phyloP scores from a whole-genome alignment of 1,140 invertebrate genomes.

The Diabrotica virgifera region DNA sequence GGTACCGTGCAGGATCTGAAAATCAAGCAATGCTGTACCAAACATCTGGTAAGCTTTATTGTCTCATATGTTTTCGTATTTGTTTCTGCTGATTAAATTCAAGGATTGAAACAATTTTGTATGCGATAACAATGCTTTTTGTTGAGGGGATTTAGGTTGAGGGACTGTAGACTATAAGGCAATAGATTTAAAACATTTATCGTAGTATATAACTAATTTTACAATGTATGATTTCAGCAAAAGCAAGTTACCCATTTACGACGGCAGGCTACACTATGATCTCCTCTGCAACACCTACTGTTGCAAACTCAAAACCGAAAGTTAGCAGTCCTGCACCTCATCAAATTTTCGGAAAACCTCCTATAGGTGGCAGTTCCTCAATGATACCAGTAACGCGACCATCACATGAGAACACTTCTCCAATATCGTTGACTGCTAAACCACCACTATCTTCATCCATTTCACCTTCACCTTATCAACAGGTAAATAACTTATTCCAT shows the following conservation, averaged over 20 bases:
- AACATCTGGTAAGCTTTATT: slow-evolving; percentile 23
- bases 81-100: neutral
- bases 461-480: slow-evolving; percentile 64
- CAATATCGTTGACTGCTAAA: slow-evolving; percentile 50
- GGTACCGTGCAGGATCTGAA: slow-evolving; percentile 35
- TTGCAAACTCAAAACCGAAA: slow-evolving; percentile 62
- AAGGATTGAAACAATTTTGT: too few species aligned
- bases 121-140: too few species aligned
- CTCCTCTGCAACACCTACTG: slow-evolving; percentile 28
- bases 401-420: slow-evolving; percentile 33
- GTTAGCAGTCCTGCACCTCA: slow-evolving; percentile 76
- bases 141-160: too few species aligned
- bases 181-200: too few species aligned
- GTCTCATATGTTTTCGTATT: slow-evolving; percentile 4
- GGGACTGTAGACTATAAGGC: too few species aligned
- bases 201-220: too few species aligned
- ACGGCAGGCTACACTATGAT: slow-evolving; percentile 36
- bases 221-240: slow-evolving; percentile 17
- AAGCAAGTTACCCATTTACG: slow-evolving; percentile 33
- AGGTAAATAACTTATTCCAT: slow-evolving; percentile 31
- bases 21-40: slow-evolving; percentile 41
- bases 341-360: slow-evolving; percentile 73
- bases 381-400: slow-evolving; percentile 58
- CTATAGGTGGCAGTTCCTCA: slow-evolving; percentile 56
- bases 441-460: slow-evolving; percentile 51